Evolutionary conservation across 2,113 vertebrate genomes (phyloP).

Genomic region (Spheniscus mendiculus): DNA sequence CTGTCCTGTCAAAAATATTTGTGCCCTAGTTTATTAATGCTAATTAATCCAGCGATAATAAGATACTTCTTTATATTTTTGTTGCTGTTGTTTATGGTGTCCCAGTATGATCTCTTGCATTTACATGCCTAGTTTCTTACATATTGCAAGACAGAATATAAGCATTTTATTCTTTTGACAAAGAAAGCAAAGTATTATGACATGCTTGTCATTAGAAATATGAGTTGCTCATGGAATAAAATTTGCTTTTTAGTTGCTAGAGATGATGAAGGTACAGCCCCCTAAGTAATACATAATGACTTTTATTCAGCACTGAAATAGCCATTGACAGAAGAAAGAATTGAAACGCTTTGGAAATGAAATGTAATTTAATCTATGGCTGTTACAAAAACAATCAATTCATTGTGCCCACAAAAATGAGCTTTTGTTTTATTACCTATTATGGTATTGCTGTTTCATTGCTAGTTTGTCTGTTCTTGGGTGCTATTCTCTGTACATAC

Average conservation of each 20-base stretch:
- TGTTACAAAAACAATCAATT: slow-evolving; percentile 34
- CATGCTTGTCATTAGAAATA: background rate
- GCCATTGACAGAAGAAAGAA: slow-evolving; percentile 40
- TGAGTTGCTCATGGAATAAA: background rate
- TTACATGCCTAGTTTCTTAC: background rate
- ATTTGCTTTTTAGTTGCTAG: background rate
- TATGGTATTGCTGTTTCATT: background rate
- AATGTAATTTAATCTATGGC: slow-evolving; percentile 34
- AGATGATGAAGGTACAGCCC: background rate
- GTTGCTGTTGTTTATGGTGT: slow-evolving; percentile 7
- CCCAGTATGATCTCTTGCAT: background rate
- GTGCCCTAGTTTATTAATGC: slow-evolving; percentile 40
- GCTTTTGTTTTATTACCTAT: background rate
- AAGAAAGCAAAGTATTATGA: background rate
- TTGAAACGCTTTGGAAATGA: slow-evolving; percentile 40
- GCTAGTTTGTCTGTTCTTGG: background rate
- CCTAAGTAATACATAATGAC: background rate
- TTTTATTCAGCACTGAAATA: slow-evolving; percentile 30
- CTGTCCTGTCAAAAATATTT: slow-evolving; percentile 36
- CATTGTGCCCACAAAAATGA: background rate
- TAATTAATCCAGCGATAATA: slow-evolving; percentile 65
- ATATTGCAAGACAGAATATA: background rate
- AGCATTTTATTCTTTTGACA: background rate
- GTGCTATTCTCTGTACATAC: background rate
- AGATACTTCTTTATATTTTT: slow-evolving; percentile 37